phyloP scores from a whole-genome alignment of 2,888 invertebrate species.

The Drosophila putrida region DNA sequence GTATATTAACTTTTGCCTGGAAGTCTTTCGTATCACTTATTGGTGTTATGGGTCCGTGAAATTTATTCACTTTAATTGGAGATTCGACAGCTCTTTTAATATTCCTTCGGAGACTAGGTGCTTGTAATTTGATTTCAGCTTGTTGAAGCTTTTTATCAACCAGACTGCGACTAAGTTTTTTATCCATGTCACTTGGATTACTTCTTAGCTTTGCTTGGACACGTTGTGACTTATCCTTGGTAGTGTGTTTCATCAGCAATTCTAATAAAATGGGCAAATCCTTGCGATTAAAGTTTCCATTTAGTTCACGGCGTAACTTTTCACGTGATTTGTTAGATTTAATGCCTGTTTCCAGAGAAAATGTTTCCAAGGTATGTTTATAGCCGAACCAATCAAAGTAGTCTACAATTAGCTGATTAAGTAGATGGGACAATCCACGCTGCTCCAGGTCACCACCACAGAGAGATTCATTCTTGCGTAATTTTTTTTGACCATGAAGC shows the following conservation, averaged over 20 bases:
- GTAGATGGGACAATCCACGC: slow-evolving; percentile 39
- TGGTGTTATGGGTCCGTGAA: background rate
- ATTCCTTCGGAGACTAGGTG: background rate
- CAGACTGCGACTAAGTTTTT: background rate
- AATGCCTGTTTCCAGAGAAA: slow-evolving; percentile 81
- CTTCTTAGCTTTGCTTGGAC: background rate
- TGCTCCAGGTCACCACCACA: slow-evolving; percentile 33
- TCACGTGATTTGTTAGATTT: slow-evolving; percentile 53
- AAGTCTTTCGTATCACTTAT: background rate
- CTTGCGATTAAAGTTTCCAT: slow-evolving; percentile 56
- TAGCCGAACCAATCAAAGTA: slow-evolving; percentile 83
- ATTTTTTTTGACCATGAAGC: slow-evolving; percentile 61
- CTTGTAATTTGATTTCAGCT: background rate
- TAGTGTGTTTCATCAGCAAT: slow-evolving; percentile 46
- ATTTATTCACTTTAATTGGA: background rate
- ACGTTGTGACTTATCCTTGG: background rate
- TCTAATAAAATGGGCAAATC: slow-evolving; percentile 80
- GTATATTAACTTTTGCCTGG: slow-evolving; percentile 28
- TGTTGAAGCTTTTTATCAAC: background rate
- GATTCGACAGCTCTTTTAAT: background rate
- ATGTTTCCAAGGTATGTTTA: slow-evolving; percentile 83
- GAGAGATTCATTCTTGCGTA: slow-evolving; percentile 25
- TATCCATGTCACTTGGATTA: slow-evolving; percentile 2
- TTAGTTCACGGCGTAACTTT: slow-evolving; percentile 64
- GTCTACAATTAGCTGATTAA: slow-evolving; percentile 83